phyloP scores from a whole-genome alignment of 2,113 vertebrate species.

The Anas platyrhynchos region DNA sequence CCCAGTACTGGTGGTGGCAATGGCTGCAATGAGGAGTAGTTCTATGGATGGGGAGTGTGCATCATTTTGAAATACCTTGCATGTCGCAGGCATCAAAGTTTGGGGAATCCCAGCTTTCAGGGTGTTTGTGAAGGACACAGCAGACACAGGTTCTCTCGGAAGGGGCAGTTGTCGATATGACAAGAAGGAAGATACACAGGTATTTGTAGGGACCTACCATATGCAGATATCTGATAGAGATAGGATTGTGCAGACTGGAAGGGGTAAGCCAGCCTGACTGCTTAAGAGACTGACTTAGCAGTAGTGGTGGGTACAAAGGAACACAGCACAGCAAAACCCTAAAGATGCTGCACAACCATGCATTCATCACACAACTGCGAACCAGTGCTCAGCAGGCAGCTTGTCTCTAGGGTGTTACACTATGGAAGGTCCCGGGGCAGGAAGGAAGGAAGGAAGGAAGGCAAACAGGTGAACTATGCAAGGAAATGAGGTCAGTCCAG shows the following conservation, averaged over 20 bases:
- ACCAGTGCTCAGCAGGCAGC: neutral
- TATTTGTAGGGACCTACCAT: neutral
- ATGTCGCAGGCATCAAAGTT: neutral
- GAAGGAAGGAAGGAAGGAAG: constrained; percentile 30
- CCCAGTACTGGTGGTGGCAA: neutral
- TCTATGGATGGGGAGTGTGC: neutral
- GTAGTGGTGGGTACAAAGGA: neutral
- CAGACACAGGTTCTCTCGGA: neutral
- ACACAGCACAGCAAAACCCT: neutral
- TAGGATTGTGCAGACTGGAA: neutral
- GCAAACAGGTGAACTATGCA: constrained; percentile 42
- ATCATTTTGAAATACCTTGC: neutral
- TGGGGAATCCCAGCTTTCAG: neutral
- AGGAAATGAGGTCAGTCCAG: constrained; percentile 53
- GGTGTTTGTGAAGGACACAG: neutral
- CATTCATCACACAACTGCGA: neutral
- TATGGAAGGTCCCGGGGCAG: neutral
- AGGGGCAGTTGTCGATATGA: rapidly evolving
- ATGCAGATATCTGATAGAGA: neutral
- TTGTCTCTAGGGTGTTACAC: rapidly evolving
- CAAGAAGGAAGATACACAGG: rapidly evolving
- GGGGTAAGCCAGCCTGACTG: neutral
- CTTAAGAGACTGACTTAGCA: neutral
- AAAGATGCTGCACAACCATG: neutral
- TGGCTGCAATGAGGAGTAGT: neutral